Evolutionary conservation across 2,888 invertebrate species (phyloP).

Genomic region (Cremastinae sp.): DNA sequence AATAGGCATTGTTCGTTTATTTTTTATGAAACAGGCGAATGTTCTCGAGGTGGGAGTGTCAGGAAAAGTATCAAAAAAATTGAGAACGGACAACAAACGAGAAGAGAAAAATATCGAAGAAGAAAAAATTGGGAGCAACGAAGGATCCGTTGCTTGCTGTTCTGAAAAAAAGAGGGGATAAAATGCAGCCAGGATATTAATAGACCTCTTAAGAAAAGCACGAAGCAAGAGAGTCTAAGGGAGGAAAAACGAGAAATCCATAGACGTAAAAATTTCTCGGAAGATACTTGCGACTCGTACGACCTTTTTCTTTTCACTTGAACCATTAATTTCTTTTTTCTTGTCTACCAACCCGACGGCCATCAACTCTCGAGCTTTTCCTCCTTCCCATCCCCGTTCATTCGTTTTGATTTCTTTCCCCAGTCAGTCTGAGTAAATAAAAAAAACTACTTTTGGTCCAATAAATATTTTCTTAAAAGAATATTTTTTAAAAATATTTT

Average conservation of each 20-base stretch:
- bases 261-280: not conserved
- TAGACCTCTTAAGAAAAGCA: constrained; percentile 67
- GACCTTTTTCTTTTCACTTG: constrained; percentile 32
- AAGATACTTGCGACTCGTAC: constrained; percentile 2
- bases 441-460: too few species aligned
- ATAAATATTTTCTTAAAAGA: too few species aligned
- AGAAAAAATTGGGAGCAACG: not conserved
- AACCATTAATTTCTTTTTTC: constrained; percentile 11
- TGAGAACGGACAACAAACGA: constrained; percentile 33
- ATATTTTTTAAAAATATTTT: too few species aligned
- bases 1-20: too few species aligned
- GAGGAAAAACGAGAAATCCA: constrained; percentile 3
- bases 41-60: constrained; percentile 59
- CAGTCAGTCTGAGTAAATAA: too few species aligned
- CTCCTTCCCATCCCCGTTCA: constrained; percentile 12
- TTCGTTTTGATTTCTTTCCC: constrained; percentile 5
- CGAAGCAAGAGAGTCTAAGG: constrained; percentile 19
- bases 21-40: not conserved
- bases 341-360: constrained; percentile 18
- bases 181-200: constrained; percentile 67
- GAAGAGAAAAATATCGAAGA: too few species aligned
- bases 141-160: constrained; percentile 39
- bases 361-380: constrained; percentile 37
- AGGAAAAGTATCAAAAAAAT: constrained; percentile 69
- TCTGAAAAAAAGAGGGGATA: constrained; percentile 10